Conservation (phyloP, 1,140 invertebrate species). For the Polypedilum pembai region DNA sequence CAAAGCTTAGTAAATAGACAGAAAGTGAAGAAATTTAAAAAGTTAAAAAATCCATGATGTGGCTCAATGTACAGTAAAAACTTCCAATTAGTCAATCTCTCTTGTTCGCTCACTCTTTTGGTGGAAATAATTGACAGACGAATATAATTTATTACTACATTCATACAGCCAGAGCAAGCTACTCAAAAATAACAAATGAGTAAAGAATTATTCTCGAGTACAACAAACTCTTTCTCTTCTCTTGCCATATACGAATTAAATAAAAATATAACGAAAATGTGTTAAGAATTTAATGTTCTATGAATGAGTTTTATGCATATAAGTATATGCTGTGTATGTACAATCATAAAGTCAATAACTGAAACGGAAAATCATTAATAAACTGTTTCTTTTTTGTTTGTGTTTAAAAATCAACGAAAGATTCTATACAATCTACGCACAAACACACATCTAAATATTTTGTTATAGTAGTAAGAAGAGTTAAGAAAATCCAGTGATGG, state of each 20-base stretch:
- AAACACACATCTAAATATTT: not conserved
- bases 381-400: constrained; percentile 7
- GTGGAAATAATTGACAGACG: constrained; percentile 27
- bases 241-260: not conserved
- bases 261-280: not conserved
- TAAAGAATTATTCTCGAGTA: not conserved
- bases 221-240: not conserved
- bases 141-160: not conserved
- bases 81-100: constrained; percentile 23
- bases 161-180: not conserved
- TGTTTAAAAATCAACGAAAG: not conserved
- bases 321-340: not conserved
- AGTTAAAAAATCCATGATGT: not conserved
- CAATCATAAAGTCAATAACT: constrained; percentile 7
- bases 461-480: not conserved
- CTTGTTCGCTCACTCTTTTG: not conserved
- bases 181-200: not conserved
- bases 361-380: constrained; percentile 18
- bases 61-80: constrained; percentile 12
- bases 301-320: constrained; percentile 5
- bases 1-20: too few relatives aligned
- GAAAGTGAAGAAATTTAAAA: not conserved
- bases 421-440: not conserved
- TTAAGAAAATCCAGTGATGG: not conserved
- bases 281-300: constrained; percentile 19